phyloP scores from a whole-genome alignment of 1,140 invertebrate species.

The Heterodera schachtii region DNA sequence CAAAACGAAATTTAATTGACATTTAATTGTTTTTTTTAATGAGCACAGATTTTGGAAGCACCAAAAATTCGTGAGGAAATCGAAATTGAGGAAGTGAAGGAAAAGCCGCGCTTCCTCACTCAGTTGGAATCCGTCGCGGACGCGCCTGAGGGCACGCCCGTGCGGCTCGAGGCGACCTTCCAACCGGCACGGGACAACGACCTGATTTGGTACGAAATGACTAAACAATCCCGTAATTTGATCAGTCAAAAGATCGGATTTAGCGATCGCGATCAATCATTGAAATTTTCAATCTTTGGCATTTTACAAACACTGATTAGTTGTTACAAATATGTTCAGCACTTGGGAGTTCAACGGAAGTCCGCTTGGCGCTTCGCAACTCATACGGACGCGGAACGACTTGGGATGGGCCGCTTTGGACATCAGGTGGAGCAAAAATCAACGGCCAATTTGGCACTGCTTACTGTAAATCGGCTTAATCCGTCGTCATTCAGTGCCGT shows the following conservation, averaged over 20 bases:
- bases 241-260: background rate
- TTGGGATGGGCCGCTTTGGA: conserved; percentile 62
- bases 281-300: background rate
- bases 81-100: conserved; percentile 60
- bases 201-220: conserved; percentile 24
- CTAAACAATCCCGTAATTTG: too few species aligned
- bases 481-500: conserved; percentile 28
- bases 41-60: conserved; percentile 49
- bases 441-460: background rate
- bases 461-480: background rate
- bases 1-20: background rate
- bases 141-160: conserved; percentile 79
- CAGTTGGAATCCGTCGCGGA: conserved; percentile 58
- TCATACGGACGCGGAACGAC: conserved; percentile 57
- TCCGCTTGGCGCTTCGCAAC: conserved; percentile 60
- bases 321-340: background rate
- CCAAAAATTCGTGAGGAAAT: conserved; percentile 56
- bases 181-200: conserved; percentile 72
- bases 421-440: conserved; percentile 31
- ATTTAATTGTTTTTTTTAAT: background rate
- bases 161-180: conserved; percentile 90
- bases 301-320: background rate
- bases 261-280: too few species aligned
- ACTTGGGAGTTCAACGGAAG: conserved; percentile 60
- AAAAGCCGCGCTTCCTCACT: conserved; percentile 63